Evolutionary conservation across 1,140 invertebrate species (phyloP).

Genomic region (Diabrotica virgifera): DNA sequence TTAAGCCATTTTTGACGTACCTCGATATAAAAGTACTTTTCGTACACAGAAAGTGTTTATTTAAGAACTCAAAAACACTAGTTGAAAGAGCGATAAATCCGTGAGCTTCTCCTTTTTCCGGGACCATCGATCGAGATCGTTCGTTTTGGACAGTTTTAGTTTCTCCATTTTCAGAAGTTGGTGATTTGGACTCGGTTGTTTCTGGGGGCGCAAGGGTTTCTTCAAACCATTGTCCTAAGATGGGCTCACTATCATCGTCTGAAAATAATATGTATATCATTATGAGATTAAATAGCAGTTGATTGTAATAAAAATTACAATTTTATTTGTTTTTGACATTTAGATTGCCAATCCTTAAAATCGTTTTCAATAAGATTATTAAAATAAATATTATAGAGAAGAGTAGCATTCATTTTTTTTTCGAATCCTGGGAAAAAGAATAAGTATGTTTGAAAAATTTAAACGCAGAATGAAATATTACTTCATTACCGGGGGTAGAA

Average conservation of each 20-base stretch:
- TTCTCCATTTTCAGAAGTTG: constrained; percentile 49
- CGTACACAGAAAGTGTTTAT: constrained; percentile 65
- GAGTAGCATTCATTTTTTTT: too few relatives aligned
- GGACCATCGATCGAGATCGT: constrained; percentile 60
- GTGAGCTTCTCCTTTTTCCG: constrained; percentile 81
- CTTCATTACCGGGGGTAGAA: too few relatives aligned
- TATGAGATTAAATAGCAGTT: not conserved
- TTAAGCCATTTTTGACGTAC: constrained; percentile 61
- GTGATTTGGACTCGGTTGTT: constrained; percentile 58
- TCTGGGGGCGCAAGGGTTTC: constrained; percentile 82
- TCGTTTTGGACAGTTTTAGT: constrained; percentile 42
- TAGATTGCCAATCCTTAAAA: too few relatives aligned
- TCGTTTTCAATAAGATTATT: too few relatives aligned
- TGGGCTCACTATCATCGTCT: constrained; percentile 83
- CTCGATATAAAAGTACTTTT: constrained; percentile 55
- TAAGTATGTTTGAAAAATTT: too few relatives aligned
- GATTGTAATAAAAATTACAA: too few relatives aligned
- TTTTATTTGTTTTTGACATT: too few relatives aligned
- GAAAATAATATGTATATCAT: constrained; percentile 8
- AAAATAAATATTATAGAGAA: too few relatives aligned
- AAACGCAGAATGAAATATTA: too few relatives aligned
- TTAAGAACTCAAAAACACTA: constrained; percentile 66
- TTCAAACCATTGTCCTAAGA: constrained; percentile 90
- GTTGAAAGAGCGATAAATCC: constrained; percentile 78
- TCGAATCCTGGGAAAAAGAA: too few relatives aligned